Evolutionary conservation across 2,797 vertebrate genomes (phyloP).

Genomic region (Alca torda): DNA sequence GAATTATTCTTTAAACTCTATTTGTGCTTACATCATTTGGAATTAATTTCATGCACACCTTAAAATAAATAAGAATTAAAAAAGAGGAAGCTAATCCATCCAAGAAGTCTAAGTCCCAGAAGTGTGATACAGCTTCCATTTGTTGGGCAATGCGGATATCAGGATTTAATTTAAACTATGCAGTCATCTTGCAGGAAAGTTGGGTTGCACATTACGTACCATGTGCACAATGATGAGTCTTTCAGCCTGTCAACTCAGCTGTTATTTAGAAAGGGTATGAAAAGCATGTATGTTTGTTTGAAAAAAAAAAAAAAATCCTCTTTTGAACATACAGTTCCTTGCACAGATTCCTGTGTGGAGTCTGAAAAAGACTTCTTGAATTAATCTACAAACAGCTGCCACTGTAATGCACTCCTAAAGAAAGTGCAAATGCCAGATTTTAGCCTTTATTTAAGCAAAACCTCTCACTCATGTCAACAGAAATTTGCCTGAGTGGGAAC

Average conservation of each 20-base stretch:
- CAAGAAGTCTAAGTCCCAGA: neutral
- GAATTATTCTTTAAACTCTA: neutral
- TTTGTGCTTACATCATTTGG: neutral
- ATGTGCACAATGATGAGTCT: constrained; percentile 61
- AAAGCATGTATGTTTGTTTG: constrained; percentile 59
- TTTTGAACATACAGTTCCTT: constrained; percentile 47
- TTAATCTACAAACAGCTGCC: constrained; percentile 66
- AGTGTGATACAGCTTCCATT: neutral
- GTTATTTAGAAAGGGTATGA: constrained; percentile 62
- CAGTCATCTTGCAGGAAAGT: constrained; percentile 17
- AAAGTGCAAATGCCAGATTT: constrained; percentile 55
- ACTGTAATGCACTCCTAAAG: constrained; percentile 30
- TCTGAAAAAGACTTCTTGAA: constrained; percentile 51
- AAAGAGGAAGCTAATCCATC: neutral
- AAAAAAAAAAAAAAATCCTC: neutral
- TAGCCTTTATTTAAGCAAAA: constrained; percentile 21
- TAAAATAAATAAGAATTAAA: neutral
- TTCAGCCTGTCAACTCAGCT: constrained; percentile 70
- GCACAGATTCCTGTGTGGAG: constrained; percentile 37
- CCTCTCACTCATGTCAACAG: neutral
- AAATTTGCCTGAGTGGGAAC: neutral
- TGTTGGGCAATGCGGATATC: neutral
- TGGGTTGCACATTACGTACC: constrained; percentile 38
- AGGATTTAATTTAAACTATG: constrained; percentile 36
- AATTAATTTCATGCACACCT: neutral